These are phyloP conservation scores for Apodemia hepburni DNA, from an alignment of 2,888 invertebrate genomes.

Conservation along the genomic window DNA sequence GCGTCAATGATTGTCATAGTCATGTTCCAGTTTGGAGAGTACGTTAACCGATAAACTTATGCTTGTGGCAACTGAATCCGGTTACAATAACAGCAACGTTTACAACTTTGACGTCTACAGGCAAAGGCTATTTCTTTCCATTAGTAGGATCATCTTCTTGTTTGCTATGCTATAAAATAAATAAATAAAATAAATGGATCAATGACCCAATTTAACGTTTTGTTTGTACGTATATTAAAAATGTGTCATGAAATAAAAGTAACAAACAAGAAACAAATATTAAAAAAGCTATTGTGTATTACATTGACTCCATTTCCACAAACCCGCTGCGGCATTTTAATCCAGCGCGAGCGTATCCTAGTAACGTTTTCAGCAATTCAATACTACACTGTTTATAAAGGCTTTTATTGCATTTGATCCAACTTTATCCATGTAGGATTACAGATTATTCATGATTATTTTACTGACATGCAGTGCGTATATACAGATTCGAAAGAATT, in stretches of 20 bases:
- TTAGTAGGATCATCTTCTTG: too few relatives aligned
- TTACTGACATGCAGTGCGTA: neutral
- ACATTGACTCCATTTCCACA: slow-evolving; percentile 19
- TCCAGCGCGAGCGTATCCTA: slow-evolving; percentile 52
- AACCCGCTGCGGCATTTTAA: slow-evolving; percentile 31
- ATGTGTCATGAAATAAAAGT: too few relatives aligned
- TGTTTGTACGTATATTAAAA: too few relatives aligned
- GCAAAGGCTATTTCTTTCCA: too few relatives aligned
- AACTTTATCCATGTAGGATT: neutral
- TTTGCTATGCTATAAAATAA: neutral
- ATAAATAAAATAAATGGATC: neutral
- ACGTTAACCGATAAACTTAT: too few relatives aligned
- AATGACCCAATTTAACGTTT: too few relatives aligned
- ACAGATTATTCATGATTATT: neutral
- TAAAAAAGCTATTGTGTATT: neutral
- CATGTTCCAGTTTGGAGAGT: too few relatives aligned
- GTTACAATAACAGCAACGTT: too few relatives aligned
- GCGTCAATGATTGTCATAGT: too few relatives aligned
- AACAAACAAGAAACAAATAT: too few relatives aligned
- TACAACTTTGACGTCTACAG: too few relatives aligned
- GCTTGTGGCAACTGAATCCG: too few relatives aligned
- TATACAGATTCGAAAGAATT: neutral
- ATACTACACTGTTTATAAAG: slow-evolving; percentile 43
- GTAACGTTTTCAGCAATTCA: slow-evolving; percentile 70
- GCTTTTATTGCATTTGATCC: slow-evolving; percentile 7